Percentiles rank a stretch among this genome's conserved stretches.
Conservation (phyloP, 2,113 vertebrate genomes). For the Nanorana parkeri region DNA sequence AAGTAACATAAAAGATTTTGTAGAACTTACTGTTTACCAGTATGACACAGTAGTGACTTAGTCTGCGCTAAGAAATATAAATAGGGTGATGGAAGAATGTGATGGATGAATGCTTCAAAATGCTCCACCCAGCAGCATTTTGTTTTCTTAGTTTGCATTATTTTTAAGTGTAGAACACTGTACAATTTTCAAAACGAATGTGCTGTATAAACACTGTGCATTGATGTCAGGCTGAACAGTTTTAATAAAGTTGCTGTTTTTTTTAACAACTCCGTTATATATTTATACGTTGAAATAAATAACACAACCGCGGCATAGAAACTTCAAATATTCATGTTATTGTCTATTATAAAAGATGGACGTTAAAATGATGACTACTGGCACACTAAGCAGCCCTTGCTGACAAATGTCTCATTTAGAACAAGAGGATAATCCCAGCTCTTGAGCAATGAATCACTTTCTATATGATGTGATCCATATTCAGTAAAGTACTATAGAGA, state of each 20-base stretch:
- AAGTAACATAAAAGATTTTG: neutral
- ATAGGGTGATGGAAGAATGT: neutral
- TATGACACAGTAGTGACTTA: conserved; percentile 42
- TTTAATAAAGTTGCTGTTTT: conserved; percentile 75
- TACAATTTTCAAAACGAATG: conserved; percentile 46
- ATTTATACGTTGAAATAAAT: neutral
- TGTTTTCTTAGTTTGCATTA: conserved; percentile 57
- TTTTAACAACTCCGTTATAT: conserved; percentile 71
- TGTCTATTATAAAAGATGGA: too few species aligned
- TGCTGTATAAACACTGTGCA: conserved; percentile 70
- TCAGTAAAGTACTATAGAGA: too few species aligned
- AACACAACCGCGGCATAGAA: too few species aligned
- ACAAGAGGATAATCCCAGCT: too few species aligned
- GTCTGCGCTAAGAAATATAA: conserved; percentile 3
- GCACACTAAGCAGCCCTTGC: too few species aligned
- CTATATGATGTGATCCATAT: too few species aligned
- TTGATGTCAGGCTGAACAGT: conserved; percentile 78
- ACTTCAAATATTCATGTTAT: too few species aligned
- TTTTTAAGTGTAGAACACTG: conserved; percentile 35
- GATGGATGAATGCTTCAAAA: conserved; percentile 5
- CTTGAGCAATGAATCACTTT: too few species aligned
- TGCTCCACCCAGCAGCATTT: conserved; percentile 51
- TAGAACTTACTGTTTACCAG: conserved; percentile 52
- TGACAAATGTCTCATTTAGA: too few species aligned
- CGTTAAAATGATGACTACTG: too few species aligned